Conservation (phyloP, 2,888 invertebrate species). For the Cephonodes hylas region DNA sequence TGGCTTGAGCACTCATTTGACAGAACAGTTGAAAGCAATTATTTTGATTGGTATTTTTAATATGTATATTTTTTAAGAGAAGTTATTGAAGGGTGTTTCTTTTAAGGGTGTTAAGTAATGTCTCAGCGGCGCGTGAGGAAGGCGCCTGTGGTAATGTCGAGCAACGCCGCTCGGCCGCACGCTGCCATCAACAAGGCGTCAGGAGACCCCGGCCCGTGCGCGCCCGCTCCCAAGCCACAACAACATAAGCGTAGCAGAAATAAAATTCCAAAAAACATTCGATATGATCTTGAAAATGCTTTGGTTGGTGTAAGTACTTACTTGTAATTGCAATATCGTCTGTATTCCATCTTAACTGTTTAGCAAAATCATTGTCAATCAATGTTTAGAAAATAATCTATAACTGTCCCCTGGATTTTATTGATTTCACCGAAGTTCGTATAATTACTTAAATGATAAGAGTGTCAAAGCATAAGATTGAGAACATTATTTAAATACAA, state of each 20-base stretch:
- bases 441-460: too few relatives aligned
- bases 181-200: slow-evolving; percentile 29
- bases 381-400: too few relatives aligned
- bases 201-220: slow-evolving; percentile 28
- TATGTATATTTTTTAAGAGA: slow-evolving; percentile 16
- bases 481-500: too few relatives aligned
- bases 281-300: slow-evolving; percentile 68
- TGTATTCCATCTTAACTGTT: too few relatives aligned
- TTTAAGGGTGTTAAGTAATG: slow-evolving; percentile 34
- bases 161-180: slow-evolving; percentile 18
- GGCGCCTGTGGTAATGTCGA: slow-evolving; percentile 23
- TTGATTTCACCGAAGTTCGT: too few relatives aligned
- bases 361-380: too few relatives aligned
- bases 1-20: slow-evolving; percentile 21
- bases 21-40: slow-evolving; percentile 47
- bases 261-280: slow-evolving; percentile 59
- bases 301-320: slow-evolving; percentile 61
- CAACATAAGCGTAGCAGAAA: slow-evolving; percentile 40
- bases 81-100: slow-evolving; percentile 15
- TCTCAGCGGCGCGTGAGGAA: slow-evolving; percentile 43
- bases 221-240: slow-evolving; percentile 26
- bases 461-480: too few relatives aligned
- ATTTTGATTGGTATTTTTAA: slow-evolving; percentile 46
- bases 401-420: too few relatives aligned
- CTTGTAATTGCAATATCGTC: neutral